Conservation (phyloP, 2,113 vertebrate genomes). For the Gasterosteus nipponicus region DNA sequence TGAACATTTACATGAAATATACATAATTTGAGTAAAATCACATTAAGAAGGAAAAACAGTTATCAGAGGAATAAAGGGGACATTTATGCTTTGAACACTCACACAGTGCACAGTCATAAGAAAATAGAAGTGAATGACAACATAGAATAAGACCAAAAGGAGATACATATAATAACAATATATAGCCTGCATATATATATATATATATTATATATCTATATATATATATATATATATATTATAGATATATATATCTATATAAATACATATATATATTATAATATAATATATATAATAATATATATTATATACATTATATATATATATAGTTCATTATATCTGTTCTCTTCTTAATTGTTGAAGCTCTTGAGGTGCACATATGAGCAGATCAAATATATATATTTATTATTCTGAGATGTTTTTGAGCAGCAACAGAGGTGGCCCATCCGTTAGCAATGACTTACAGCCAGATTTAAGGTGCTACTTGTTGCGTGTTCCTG, state of each 20-base stretch:
- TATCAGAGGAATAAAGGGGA: constrained; percentile 43
- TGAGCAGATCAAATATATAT: constrained; percentile 14
- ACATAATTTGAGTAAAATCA: constrained; percentile 41
- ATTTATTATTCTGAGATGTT: constrained; percentile 24
- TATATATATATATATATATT: constrained; percentile 47
- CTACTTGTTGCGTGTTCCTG: constrained; percentile 38
- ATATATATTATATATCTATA: constrained; percentile 39
- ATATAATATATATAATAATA: constrained; percentile 35
- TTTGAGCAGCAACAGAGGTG: constrained; percentile 46
- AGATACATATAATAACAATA: constrained; percentile 9
- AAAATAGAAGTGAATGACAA: constrained; percentile 69
- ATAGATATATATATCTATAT: constrained; percentile 30
- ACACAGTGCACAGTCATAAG: constrained; percentile 73
- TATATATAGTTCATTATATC: constrained; percentile 54
- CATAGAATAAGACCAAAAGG: constrained; percentile 44
- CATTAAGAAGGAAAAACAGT: constrained; percentile 32
- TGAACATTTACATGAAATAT: constrained; percentile 49
- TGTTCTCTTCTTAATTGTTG: constrained; percentile 38
- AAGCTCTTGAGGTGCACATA: constrained; percentile 45
- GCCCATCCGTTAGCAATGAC: constrained; percentile 36
- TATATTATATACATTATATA: constrained; percentile 18
- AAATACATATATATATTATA: constrained; percentile 47
- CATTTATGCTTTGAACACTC: constrained; percentile 45
- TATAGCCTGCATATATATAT: constrained; percentile 3
- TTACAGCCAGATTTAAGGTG: constrained; percentile 60